A percentile compares a stretch with the other conserved stretches of the same genome.
These are phyloP conservation scores for Drosophila kanapiae DNA, from an alignment of 1,140 invertebrate species.

Conservation along the genomic window DNA sequence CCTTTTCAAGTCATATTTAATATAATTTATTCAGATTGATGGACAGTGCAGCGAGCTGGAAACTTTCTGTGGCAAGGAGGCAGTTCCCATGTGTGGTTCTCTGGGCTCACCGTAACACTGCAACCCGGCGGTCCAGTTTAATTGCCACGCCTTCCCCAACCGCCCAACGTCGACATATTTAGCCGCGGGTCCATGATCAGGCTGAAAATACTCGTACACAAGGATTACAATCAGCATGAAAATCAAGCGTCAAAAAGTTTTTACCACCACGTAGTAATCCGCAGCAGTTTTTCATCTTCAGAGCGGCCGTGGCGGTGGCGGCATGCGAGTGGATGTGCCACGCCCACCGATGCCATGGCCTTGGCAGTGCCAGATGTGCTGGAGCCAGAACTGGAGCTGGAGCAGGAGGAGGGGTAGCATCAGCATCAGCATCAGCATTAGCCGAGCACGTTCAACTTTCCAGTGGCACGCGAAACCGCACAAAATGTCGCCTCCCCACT, in stretches of 20 bases:
- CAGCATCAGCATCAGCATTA: constrained; percentile 41
- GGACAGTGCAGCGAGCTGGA: too few species aligned
- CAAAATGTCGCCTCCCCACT: constrained; percentile 53
- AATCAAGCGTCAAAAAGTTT: constrained; percentile 75
- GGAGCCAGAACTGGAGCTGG: constrained; percentile 22
- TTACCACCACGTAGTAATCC: constrained; percentile 61
- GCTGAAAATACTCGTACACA: constrained; percentile 23
- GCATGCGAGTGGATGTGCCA: constrained; percentile 36
- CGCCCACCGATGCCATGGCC: constrained; percentile 30
- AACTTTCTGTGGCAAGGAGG: too few species aligned
- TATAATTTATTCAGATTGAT: too few species aligned
- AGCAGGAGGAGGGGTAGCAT: constrained; percentile 17
- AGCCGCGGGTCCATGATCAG: constrained; percentile 24
- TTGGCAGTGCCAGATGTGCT: constrained; percentile 30
- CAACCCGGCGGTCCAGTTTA: constrained; percentile 2
- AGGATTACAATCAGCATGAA: constrained; percentile 77
- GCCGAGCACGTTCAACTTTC: constrained; percentile 70
- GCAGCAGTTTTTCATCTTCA: constrained; percentile 59
- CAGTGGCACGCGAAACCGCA: constrained; percentile 78
- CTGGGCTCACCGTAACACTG: too few species aligned
- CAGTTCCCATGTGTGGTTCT: too few species aligned
- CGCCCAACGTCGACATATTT: constrained; percentile 16
- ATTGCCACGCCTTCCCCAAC: constrained; percentile 7
- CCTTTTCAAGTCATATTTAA: background rate
- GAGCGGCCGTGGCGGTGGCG: constrained; percentile 7